Evolutionary conservation across 2,888 invertebrate species (phyloP).

Genomic region (Dryocosmus kuriphilus): DNA sequence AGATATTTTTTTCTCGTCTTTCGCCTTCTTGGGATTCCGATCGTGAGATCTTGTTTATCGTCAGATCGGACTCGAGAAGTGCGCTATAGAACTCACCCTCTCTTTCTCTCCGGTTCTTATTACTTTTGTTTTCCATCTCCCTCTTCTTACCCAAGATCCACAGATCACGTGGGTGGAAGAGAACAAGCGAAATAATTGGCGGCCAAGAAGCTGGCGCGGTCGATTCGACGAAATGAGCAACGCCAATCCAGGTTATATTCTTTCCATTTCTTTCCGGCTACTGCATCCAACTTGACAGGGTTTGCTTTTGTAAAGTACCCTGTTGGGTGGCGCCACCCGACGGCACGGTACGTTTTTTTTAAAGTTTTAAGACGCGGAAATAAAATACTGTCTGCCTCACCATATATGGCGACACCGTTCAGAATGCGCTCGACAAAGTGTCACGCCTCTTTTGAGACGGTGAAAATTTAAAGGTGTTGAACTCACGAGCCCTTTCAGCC

Average conservation of each 20-base stretch:
- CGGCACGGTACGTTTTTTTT: conserved; percentile 42
- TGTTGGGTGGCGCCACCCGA: conserved; percentile 46
- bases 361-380: conserved; percentile 60
- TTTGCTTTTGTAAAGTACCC: conserved; percentile 13
- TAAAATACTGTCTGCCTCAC: conserved; percentile 57
- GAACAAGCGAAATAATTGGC: conserved; percentile 64
- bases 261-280: conserved; percentile 39
- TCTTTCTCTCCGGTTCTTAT: conserved; percentile 41
- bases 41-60: conserved; percentile 39
- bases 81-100: conserved; percentile 40
- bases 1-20: conserved; percentile 29
- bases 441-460: conserved; percentile 14
- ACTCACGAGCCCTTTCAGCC: conserved; percentile 8
- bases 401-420: conserved; percentile 57
- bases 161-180: conserved; percentile 52
- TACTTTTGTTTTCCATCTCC: conserved; percentile 34
- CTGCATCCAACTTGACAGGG: conserved; percentile 12
- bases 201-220: conserved; percentile 55
- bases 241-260: conserved; percentile 42
- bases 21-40: conserved; percentile 23
- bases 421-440: conserved; percentile 5
- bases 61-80: conserved; percentile 35
- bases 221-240: conserved; percentile 58
- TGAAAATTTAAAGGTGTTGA: conserved; percentile 8
- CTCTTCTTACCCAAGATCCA: conserved; percentile 42